These are phyloP conservation scores for Lytechinus variegatus DNA, from an alignment of 35 echinoderm and acorn worm species.

Conservation along the genomic window DNA sequence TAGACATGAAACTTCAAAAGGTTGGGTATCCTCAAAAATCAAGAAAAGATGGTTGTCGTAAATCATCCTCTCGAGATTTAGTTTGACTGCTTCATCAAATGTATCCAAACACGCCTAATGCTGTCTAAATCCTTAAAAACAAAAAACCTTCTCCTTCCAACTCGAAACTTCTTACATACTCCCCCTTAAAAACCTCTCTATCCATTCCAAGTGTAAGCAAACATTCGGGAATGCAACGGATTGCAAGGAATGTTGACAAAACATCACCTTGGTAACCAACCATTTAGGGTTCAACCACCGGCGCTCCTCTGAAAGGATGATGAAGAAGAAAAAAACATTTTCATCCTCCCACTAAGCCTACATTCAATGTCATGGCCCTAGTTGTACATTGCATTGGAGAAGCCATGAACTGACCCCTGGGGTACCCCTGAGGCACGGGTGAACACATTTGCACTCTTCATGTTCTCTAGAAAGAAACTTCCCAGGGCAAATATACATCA, in stretches of 20 bases:
- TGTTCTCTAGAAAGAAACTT: not conserved
- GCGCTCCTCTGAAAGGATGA: not conserved
- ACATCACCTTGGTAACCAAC: constrained; percentile 9
- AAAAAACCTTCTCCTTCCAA: not conserved
- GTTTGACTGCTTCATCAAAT: not conserved
- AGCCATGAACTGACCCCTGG: not conserved
- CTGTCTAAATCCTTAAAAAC: constrained; percentile 1
- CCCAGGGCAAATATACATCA: not conserved
- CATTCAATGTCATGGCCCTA: constrained; percentile 2
- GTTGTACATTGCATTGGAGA: not conserved
- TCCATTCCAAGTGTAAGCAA: not conserved
- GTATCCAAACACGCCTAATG: constrained; percentile 3
- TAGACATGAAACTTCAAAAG: not conserved
- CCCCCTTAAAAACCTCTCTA: not conserved
- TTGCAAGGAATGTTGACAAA: constrained; percentile 12
- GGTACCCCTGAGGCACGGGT: not conserved
- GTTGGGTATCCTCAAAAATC: not conserved
- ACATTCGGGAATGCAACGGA: constrained; percentile 1
- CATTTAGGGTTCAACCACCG: constrained; percentile 17
- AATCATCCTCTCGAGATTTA: not conserved
- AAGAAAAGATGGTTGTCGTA: not conserved
- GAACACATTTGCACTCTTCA: not conserved
- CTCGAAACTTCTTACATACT: not conserved
- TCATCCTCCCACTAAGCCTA: not conserved
- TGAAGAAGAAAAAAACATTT: not conserved